Base-by-base conservation (phyloP, 2,797 vertebrate species). In the Pelodytes ibericus region DNA sequence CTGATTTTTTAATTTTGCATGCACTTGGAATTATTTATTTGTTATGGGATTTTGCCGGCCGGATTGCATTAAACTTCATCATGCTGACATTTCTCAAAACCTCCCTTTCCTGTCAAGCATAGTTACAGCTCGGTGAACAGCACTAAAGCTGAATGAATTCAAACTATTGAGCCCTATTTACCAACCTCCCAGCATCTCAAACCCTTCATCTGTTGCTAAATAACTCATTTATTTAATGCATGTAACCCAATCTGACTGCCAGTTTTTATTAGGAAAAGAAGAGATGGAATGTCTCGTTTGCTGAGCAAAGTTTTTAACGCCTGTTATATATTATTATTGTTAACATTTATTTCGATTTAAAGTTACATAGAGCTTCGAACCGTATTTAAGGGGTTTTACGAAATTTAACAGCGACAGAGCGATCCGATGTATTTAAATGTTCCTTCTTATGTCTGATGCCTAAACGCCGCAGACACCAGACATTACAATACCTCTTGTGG, bases 151-250 rank as follows among this genome's bases (percentile, higher is more conserved):
- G 64, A 16, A 33, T 31, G 49, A 57, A 57, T 69, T 53, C 49
- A 68, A 53, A 68, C 36, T 24, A n/a, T 27, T 65, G 16, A 49
- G 63, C 15, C 49, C 49, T 65, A 15, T 65, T 24, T 53, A 65
- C 15, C 5, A 16, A 44, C 41, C 41, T 44, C 7, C 41, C 15
- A 13, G 10, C 18, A 44, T 44, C 18, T 44, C 41, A 10, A 16
- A 15, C n/a, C n/a, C 22, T 53, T 4, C 49, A 11, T 11, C 8
- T 39, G 24, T 62, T 30, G 36, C 36, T 53, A 39, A 20, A 20
- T 39, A 64, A 27, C 15, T 72, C 4, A 31, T 63, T 31, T 1
- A n/a, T 26, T 63, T 33, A 57, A 44, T 44, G 25, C n/a, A 20
- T 29, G 27, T 65, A 39, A 63, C 13, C n/a, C 22, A 33, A 22